These are phyloP conservation scores for Phortica variegata DNA, from an alignment of 1,140 invertebrate species.

Conservation along the genomic window DNA sequence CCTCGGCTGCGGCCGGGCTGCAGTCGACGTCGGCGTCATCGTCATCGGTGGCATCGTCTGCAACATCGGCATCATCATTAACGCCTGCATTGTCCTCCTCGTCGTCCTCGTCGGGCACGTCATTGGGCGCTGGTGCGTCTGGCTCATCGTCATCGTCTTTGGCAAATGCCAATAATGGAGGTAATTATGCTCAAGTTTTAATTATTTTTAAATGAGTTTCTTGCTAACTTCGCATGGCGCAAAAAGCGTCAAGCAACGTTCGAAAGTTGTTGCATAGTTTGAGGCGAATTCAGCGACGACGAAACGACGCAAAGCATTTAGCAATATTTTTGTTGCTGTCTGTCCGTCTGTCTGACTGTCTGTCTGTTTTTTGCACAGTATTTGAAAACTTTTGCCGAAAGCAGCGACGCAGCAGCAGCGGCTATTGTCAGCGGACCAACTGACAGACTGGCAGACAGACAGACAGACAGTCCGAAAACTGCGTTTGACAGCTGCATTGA, in stretches of 20 bases:
- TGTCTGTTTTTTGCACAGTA: too few relatives aligned
- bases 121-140: too few relatives aligned
- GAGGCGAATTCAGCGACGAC: constrained; percentile 5
- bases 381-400: too few relatives aligned
- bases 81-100: constrained; percentile 34
- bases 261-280: constrained; percentile 1
- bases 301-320: constrained; percentile 24
- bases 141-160: constrained; percentile 45
- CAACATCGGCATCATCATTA: constrained; percentile 42
- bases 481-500: too few relatives aligned
- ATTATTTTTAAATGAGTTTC: constrained; percentile 58
- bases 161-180: constrained; percentile 57
- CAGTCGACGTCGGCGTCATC: constrained; percentile 47
- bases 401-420: too few relatives aligned
- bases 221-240: constrained; percentile 30
- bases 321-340: constrained; percentile 28
- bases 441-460: too few relatives aligned
- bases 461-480: too few relatives aligned
- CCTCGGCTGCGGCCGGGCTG: constrained; percentile 40
- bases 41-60: constrained; percentile 31
- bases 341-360: too few relatives aligned
- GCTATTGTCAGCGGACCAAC: too few relatives aligned
- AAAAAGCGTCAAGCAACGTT: neutral
- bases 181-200: constrained; percentile 57
- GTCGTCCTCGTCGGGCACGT: constrained; percentile 15